Evolutionary conservation across 2,797 vertebrate species (phyloP).

Genomic region (Periophthalmus magnuspinnatus): DNA sequence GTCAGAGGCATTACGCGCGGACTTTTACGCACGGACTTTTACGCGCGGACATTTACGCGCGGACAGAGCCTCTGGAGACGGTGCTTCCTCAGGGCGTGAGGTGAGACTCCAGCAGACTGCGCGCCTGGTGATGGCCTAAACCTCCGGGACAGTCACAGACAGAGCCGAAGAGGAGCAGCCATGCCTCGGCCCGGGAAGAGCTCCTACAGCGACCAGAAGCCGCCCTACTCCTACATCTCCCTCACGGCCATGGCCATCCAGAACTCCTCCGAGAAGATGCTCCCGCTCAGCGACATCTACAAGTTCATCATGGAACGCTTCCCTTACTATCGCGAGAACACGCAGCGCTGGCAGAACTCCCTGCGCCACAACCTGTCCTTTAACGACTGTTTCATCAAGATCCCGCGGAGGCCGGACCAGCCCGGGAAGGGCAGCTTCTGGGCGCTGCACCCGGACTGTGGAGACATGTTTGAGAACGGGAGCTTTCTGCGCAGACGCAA

Average conservation of each 20-base stretch:
- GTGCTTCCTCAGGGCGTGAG: background rate
- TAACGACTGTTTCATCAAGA: conserved; percentile 96
- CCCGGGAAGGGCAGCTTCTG: conserved; percentile 94
- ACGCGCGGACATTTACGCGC: conserved; percentile 56
- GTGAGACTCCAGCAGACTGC: conserved; percentile 25
- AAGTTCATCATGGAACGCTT: conserved; percentile 97
- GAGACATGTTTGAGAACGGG: conserved; percentile 96
- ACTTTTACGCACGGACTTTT: conserved; percentile 57
- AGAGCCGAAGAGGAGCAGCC: conserved; percentile 18
- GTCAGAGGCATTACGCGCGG: conserved; percentile 11
- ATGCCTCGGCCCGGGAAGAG: conserved; percentile 98
- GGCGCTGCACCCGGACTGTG: conserved; percentile 93
- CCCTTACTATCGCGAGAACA: conserved; percentile 94
- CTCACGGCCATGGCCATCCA: conserved; percentile 95
- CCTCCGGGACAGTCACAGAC: conserved; percentile 18
- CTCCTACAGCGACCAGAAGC: conserved; percentile 96
- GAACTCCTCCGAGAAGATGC: conserved; percentile 91
- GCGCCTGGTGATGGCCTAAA: conserved; percentile 11
- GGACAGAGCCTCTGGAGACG: conserved; percentile 15
- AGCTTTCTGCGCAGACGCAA: conserved; percentile 91
- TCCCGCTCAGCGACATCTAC: conserved; percentile 93
- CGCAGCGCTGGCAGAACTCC: conserved; percentile 93
- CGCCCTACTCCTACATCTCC: conserved; percentile 93
- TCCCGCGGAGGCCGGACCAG: conserved; percentile 90
- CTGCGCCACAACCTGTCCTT: conserved; percentile 93